Conservation (phyloP, 1,140 invertebrate genomes). For the Leptoteleia sp. region DNA sequence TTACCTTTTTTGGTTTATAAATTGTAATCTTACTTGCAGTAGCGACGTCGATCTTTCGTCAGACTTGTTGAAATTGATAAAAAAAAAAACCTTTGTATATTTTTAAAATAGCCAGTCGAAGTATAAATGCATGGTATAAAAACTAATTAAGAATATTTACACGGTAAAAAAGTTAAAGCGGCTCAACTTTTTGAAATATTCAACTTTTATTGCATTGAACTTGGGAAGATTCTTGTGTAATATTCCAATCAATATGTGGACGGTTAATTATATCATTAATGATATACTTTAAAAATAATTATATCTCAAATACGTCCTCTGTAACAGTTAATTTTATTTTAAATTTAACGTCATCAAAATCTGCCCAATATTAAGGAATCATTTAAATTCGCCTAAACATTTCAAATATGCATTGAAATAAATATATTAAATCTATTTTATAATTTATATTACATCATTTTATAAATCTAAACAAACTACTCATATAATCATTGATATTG, state of each 20-base stretch:
- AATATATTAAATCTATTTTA: too few species aligned
- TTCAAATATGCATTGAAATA: too few species aligned
- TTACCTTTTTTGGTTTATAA: background rate
- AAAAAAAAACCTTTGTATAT: too few species aligned
- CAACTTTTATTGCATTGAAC: slow-evolving; percentile 44
- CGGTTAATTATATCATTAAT: slow-evolving; percentile 29
- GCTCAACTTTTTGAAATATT: slow-evolving; percentile 41
- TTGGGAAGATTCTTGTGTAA: slow-evolving; percentile 30
- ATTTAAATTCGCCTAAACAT: too few species aligned
- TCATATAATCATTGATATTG: too few species aligned
- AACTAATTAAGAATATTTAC: slow-evolving; percentile 54
- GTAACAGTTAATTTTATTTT: too few species aligned
- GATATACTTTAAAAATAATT: slow-evolving; percentile 38
- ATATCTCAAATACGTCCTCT: too few species aligned
- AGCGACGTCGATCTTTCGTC: slow-evolving; percentile 12
- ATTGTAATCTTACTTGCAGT: background rate
- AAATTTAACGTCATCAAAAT: too few species aligned
- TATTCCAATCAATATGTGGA: slow-evolving; percentile 32
- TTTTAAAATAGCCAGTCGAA: slow-evolving; percentile 7
- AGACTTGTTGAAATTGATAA: too few species aligned
- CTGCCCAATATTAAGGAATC: too few species aligned
- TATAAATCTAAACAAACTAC: too few species aligned
- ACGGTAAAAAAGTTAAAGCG: slow-evolving; percentile 40
- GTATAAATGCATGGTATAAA: slow-evolving; percentile 14
- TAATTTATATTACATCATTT: too few species aligned